A percentile compares a stretch with the other conserved stretches of the same genome.
Conservation (phyloP, 2,888 invertebrate genomes). For the Temnothorax unifasciatus region DNA sequence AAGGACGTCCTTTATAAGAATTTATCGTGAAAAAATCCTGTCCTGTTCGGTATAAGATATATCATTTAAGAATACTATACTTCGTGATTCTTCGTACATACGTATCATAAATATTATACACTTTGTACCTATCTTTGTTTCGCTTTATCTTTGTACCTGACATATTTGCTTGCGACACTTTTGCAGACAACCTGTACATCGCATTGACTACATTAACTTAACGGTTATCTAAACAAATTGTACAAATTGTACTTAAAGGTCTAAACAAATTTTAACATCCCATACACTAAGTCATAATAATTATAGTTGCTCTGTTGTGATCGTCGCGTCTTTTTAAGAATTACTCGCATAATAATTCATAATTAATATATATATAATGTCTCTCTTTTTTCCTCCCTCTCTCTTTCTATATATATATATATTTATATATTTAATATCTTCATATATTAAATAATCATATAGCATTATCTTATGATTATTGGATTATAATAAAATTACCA, state of each 20-base stretch:
- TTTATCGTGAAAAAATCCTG: slow-evolving; percentile 40
- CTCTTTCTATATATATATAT: slow-evolving; percentile 72
- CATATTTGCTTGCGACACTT: slow-evolving; percentile 78
- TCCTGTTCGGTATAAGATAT: slow-evolving; percentile 56
- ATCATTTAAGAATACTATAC: slow-evolving; percentile 67
- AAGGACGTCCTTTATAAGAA: slow-evolving; percentile 33
- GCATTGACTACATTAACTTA: slow-evolving; percentile 72
- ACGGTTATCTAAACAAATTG: slow-evolving; percentile 71
- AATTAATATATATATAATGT: slow-evolving; percentile 74
- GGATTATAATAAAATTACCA: slow-evolving; percentile 76
- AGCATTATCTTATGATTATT: slow-evolving; percentile 74
- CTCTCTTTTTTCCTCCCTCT: slow-evolving; percentile 57
- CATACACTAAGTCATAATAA: slow-evolving; percentile 76
- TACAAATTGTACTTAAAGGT: slow-evolving; percentile 66
- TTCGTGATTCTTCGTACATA: slow-evolving; percentile 68
- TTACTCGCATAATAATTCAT: slow-evolving; percentile 77
- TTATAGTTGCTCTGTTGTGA: slow-evolving; percentile 77
- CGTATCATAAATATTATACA: slow-evolving; percentile 74
- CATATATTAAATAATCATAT: slow-evolving; percentile 83
- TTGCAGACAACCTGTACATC: slow-evolving; percentile 78
- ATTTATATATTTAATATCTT: slow-evolving; percentile 78
- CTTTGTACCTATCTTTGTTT: slow-evolving; percentile 76
- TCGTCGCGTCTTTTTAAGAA: slow-evolving; percentile 71
- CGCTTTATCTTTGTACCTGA: slow-evolving; percentile 73
- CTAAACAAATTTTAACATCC: slow-evolving; percentile 73